Evolutionary conservation across 1,140 invertebrate genomes (phyloP).

Genomic region (Trichomalopsis sarcophagae): DNA sequence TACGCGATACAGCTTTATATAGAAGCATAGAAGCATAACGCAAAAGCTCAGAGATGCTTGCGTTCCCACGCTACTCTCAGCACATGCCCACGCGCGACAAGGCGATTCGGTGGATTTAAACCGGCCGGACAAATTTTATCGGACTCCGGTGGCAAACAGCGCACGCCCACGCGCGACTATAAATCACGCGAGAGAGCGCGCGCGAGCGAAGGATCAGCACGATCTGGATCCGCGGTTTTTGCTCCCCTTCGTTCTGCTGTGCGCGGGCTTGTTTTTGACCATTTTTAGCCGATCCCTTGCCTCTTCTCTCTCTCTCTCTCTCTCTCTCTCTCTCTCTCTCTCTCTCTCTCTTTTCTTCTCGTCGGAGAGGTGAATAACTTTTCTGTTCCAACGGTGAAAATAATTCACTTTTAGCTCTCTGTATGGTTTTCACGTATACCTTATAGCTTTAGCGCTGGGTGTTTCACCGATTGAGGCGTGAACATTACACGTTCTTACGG

Average conservation of each 20-base stretch:
- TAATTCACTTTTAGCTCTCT: too few relatives aligned
- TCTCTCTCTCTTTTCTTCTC: background rate
- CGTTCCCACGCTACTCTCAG: conserved; percentile 24
- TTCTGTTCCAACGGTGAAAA: too few relatives aligned
- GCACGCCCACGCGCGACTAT: conserved; percentile 69
- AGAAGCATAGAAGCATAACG: background rate
- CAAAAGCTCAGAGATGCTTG: background rate
- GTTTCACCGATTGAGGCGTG: background rate
- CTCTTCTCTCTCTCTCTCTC: background rate
- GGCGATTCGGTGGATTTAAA: conserved; percentile 72
- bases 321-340: too few relatives aligned
- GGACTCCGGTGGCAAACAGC: conserved; percentile 73
- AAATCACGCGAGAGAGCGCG: conserved; percentile 63
- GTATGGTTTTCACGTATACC: too few relatives aligned
- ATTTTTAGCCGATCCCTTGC: background rate
- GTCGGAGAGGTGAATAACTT: background rate
- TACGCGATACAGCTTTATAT: background rate
- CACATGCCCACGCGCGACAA: conserved; percentile 58
- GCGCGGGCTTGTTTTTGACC: background rate
- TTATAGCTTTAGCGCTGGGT: background rate
- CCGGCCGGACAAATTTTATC: conserved; percentile 74
- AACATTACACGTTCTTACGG: background rate
- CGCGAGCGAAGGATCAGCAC: background rate
- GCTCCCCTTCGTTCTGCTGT: conserved; percentile 19
- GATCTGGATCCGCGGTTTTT: conserved; percentile 48